These are phyloP conservation scores for Percina caprodes DNA, from an alignment of 2,113 vertebrate genomes.

Conservation along the genomic window DNA sequence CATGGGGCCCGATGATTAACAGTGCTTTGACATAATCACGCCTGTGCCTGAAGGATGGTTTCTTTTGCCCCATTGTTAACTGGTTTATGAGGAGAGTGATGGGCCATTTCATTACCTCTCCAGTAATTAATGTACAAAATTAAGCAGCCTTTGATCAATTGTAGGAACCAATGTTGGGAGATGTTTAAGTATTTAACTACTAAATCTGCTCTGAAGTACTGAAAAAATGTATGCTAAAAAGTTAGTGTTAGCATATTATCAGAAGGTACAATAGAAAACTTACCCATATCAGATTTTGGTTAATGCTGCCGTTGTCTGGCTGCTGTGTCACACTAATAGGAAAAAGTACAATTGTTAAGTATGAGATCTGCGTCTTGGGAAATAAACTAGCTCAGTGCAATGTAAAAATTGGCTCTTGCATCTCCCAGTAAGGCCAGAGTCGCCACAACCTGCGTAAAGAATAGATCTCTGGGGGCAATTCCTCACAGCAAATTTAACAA, in stretches of 20 bases:
- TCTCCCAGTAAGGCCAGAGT: conserved; percentile 31
- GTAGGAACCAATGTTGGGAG: conserved; percentile 45
- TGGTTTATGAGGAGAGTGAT: conserved; percentile 77
- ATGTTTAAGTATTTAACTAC: conserved; percentile 54
- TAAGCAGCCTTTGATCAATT: conserved; percentile 74
- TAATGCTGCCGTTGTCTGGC: background rate
- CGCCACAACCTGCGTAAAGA: conserved; percentile 31
- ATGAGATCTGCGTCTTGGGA: conserved; percentile 40
- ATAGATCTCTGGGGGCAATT: conserved; percentile 52
- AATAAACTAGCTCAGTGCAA: conserved; percentile 47
- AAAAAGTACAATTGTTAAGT: conserved; percentile 33
- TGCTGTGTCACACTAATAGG: conserved; percentile 24
- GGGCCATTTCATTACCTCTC: conserved; percentile 78
- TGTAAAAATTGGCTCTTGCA: conserved; percentile 49
- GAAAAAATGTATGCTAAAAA: conserved; percentile 32
- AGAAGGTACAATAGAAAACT: background rate
- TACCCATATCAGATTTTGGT: conserved; percentile 6
- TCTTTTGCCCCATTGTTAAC: conserved; percentile 76
- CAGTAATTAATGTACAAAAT: conserved; percentile 77
- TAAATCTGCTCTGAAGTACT: conserved; percentile 34
- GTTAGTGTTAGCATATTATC: conserved; percentile 16
- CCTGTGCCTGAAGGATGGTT: conserved; percentile 70
- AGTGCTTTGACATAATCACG: conserved; percentile 68
- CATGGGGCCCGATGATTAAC: conserved; percentile 70
- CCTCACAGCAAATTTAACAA: conserved; percentile 39